Evolutionary conservation across 2,888 invertebrate genomes (phyloP), one percentile per base, ranked within the genome.

Genomic region (Caenorhabditis wallacei): DNA sequence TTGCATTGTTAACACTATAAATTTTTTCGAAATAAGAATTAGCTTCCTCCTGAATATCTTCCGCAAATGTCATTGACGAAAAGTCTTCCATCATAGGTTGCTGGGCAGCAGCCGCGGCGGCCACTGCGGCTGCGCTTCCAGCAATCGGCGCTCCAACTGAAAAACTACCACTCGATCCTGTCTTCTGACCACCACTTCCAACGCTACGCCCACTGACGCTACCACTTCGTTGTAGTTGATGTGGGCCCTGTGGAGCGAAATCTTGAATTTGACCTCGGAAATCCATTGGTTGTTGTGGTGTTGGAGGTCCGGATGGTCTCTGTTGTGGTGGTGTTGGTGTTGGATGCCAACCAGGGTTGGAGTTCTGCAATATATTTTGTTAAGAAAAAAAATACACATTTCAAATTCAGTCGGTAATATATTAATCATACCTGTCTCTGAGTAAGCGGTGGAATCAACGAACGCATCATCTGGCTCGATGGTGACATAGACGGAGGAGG

Each of bases 21-120:
- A 99, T 98, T 86, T 97, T 94, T 93, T 99, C 98, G 93, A 99
- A 99, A 92, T 98, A 99, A 69, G 96, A 95, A 92, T 99, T 99
- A 0, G 98, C 99, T 93, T 99, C 98, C 92, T 98, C 98, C 93
- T 99, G 99, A 53, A 98, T 96, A 92, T 98, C 98, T 18, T 89
- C 89, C 2, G 82, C 43, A 63, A 88, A 89, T 13, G 68, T 71
- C 51, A 81, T 79, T 8, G 66, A 20, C 5, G 83, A 56, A 20
- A 86, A 72, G 48, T 87, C 87, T 1, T 87, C 87, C 37, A 64
- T 59, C 1, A 22, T 53, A 4, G 61, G 18, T 30, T 68, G 57
- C 54, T 72, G 51, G 18, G 56, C 37, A 22, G 24, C 16, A 7
- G 51, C 75, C 1, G 59, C 57, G 4, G 80, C 51, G 5, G 61